Evolutionary conservation across 2,888 invertebrate species (phyloP), one percentile per base, ranked within the genome.

Genomic region (Omphaloscelis lunosa): DNA sequence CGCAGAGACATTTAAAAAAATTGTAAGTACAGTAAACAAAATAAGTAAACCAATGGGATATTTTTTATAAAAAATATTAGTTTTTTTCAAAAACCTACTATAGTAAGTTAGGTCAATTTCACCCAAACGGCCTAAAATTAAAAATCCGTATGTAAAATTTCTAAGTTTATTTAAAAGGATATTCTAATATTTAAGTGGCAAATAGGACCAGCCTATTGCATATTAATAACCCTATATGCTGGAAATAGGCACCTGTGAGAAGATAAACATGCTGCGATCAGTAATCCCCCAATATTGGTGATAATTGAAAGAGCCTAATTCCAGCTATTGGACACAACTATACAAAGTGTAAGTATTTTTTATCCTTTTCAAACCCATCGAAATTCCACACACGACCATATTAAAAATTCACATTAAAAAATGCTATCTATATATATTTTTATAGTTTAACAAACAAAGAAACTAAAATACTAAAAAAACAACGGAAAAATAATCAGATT

Each of bases 401-500:
- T 62, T 41, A 70, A 72, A 77, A 77, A 77, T 61, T 83, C 61
- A 76, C 69, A 73, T 74, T 48, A 3, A 77, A 74, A 73, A 72
- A 86, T 88, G 71, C 82, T 61, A 75, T 51, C 77, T 62, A 75
- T 75, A 82, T 86, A 83, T 77, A 84, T 71, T 66, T 80, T 86
- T 79, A 80, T 58, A 69, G 34, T 72, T n/a, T 78, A 85, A 87
- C 83, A 79, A 87, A 89, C 88, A 85, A 83, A 78, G 83, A 58
- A 87, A 81, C 59, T 83, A 87, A 79, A 87, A 85, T 83, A 83
- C 83, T 80, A 84, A 48, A 83, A 86, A 88, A 87, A 81, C 87
- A 87, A 87, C 86, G 27, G 66, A 79, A 85, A 84, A 75, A 72
- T 84, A 79, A 81, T 89, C 86, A 89, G 87, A 87, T 87, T 81